These are phyloP conservation scores for Actenoides hombroni DNA, from an alignment of 2,113 vertebrate species.

Conservation along the genomic window DNA sequence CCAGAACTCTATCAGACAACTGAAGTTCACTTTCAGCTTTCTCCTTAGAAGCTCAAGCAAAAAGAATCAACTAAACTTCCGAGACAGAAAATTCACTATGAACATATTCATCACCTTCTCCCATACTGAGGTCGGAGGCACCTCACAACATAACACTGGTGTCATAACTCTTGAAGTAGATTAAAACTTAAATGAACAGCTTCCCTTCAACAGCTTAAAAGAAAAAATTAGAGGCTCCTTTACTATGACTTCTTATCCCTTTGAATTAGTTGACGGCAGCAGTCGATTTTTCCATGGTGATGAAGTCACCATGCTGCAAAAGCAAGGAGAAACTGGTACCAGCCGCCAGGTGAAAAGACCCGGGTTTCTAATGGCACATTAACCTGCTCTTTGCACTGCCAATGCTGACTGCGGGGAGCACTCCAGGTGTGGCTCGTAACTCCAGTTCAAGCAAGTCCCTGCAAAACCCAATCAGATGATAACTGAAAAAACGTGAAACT, in stretches of 20 bases:
- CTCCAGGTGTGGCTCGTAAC: neutral
- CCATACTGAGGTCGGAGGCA: neutral
- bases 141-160: neutral
- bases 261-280: neutral
- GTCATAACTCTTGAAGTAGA: neutral
- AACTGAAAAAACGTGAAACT: neutral
- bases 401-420: neutral
- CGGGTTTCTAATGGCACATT: neutral
- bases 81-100: neutral
- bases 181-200: neutral
- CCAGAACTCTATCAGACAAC: neutral
- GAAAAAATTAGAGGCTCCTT: neutral
- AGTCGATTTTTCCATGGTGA: slow-evolving; percentile 2
- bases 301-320: neutral
- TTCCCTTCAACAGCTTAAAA: neutral
- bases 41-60: neutral
- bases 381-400: neutral
- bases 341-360: slow-evolving; percentile 21
- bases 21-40: neutral
- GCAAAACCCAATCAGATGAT: neutral
- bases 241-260: neutral
- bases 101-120: neutral
- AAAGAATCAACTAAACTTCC: neutral
- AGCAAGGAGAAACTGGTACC: neutral
- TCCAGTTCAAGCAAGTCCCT: neutral